Evolutionary conservation across 2,888 invertebrate genomes (phyloP), one percentile per base, ranked within the genome.

Genomic region (Heteropelma amictum): DNA sequence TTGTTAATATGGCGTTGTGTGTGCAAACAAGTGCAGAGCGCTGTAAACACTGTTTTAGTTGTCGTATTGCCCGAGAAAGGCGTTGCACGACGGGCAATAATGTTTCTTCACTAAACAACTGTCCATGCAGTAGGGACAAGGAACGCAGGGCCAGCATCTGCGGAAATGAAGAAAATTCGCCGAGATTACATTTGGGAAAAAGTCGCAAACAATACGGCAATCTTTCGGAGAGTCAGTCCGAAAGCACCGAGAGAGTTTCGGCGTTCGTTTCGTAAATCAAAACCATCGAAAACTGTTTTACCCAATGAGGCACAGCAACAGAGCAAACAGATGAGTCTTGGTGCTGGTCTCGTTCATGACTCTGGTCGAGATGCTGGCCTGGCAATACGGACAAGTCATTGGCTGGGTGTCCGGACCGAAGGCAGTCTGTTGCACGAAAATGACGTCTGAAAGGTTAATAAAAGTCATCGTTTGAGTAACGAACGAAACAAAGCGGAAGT

Each of bases 281-380:
- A 5, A 10, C 30, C 30, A 8, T 19, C 77, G 71, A 49, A 78
- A 80, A 47, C 79, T 77, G 14, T 10, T 87, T 86, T 86, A 91
- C 91, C 89, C 90, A 51, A 90, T 80, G 12, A 90, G 21, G 69
- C 90, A 91, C 5, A 91, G 82, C 1, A 90, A 54, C n/a, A 90
- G 74, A 1, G 91, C 91, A 58, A 90, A 89, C 8, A 91, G 70
- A 80, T 91, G 91, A 0, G 91, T 91, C 82, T 90, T 91, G 1
- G 88, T 86, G 38, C 88, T 89, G 1, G 90, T 80, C 79, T 89
- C 88, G 1, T 87, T 85, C 72, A 88, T 86, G 3, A 90, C 84
- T 23, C 84, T 77, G 0, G 91, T 90, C 0, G 85, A 83, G 60
- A 91, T 88, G 42, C 83, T 84, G 3, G 87, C 86, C 7, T 87